Evolutionary conservation across 2,797 vertebrate genomes (phyloP), one percentile per base, ranked within the genome.

Genomic region (Linurgus olivaceus): DNA sequence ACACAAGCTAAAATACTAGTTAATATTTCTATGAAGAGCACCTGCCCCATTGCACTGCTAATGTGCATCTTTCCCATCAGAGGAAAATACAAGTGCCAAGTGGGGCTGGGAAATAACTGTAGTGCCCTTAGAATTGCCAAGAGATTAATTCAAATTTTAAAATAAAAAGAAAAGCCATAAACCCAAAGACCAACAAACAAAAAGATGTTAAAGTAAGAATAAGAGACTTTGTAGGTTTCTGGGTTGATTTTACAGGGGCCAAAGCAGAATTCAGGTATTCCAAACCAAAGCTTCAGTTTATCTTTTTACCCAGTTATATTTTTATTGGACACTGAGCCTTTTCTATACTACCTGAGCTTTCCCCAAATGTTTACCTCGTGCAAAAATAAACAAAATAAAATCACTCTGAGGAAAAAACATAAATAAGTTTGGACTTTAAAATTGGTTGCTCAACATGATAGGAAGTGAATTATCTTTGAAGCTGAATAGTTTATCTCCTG

Each of bases 21-120:
- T 50, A 3, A 12, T 66, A 55, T 66, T 79, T 59, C 55, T 50
- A 15, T 37, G 57, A 51, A 61, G 28, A 81, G 29, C 10, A 78
- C 28, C 45, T 44, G 25, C 19, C 26, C 25, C 0, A 0, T 4
- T 5, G 9, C 40, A 65, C 3, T 58, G 40, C 33, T 45, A 25
- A 51, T 0, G 1, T 20, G 18, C 25, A 63, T 11, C 50, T 48
- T 26, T 57, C 48, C 28, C 16, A 1, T 1, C 1, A 54, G 9
- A 3, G 3, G 6, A 59, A 86, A 86, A 80, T 8, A 58, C 3
- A 65, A 68, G 23, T 1, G 25, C 5, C 6, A 8, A 4, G 3
- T 0, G 0, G 3, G 24, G n/a, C 28, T 11, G 9, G 31, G 31
- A 59, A 40, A 28, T 26, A 68, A 25, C 29, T 9, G 2, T 6